A percentile compares a stretch with the other conserved stretches of the same genome.
Evolutionary conservation across 2,797 vertebrate genomes (phyloP).

Genomic region (Zalophus californianus): DNA sequence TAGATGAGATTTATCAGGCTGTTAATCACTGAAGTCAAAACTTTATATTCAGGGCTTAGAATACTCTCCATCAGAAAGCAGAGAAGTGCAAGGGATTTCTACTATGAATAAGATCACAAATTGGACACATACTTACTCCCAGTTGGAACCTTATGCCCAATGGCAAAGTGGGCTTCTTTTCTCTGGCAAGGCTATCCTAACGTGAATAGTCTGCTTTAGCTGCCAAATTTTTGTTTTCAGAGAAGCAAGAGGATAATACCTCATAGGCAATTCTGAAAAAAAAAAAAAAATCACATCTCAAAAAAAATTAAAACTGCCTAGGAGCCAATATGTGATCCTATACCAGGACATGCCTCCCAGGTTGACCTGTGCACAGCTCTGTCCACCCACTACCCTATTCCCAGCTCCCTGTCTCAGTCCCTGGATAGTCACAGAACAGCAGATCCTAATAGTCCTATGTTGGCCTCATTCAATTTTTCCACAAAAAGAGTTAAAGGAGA

Average conservation of each 20-base stretch:
- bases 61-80: not conserved
- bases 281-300: constrained; percentile 8
- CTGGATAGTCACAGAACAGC: not conserved
- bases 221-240: constrained; percentile 5
- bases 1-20: constrained; percentile 8
- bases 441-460: not conserved
- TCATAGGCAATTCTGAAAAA: constrained; percentile 18
- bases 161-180: not conserved
- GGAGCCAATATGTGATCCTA: not conserved
- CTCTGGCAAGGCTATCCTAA: not conserved
- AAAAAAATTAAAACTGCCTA: not conserved
- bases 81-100: not conserved
- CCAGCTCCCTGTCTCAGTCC: not conserved
- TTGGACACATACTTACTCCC: not conserved
- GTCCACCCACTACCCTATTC: not conserved
- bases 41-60: not conserved
- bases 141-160: not conserved
- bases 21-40: constrained; percentile 28
- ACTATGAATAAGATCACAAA: not conserved
- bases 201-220: not conserved
- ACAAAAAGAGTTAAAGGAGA: not conserved
- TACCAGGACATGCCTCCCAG: not conserved
- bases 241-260: not conserved
- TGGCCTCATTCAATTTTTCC: constrained; percentile 2
- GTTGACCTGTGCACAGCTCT: not conserved